Evolutionary conservation across 2,888 invertebrate species (phyloP).

Genomic region (Polymixis flavicincta): DNA sequence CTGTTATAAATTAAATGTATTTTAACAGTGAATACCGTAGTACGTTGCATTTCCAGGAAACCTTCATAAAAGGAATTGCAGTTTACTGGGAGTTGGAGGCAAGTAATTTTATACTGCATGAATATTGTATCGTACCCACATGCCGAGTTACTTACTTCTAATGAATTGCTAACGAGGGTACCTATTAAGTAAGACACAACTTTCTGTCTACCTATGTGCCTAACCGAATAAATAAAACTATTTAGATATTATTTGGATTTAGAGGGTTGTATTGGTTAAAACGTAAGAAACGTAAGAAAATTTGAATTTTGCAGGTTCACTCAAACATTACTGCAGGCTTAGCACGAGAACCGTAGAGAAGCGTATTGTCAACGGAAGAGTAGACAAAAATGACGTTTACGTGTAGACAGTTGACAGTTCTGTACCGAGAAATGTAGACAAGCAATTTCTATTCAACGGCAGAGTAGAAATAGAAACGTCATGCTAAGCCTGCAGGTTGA

Average conservation of each 20-base stretch:
- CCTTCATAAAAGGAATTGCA: slow-evolving; percentile 36
- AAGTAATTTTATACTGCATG: slow-evolving; percentile 41
- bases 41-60: slow-evolving; percentile 30
- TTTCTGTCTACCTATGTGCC: neutral
- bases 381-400: too few species aligned
- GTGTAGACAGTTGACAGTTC: too few species aligned
- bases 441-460: too few species aligned
- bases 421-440: too few species aligned
- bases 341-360: too few species aligned
- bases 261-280: too few species aligned
- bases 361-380: too few species aligned
- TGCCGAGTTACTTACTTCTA: neutral
- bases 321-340: too few species aligned
- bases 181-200: neutral
- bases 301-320: neutral
- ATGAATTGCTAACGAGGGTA: slow-evolving; percentile 17
- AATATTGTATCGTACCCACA: slow-evolving; percentile 23
- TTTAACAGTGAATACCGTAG: slow-evolving; percentile 29
- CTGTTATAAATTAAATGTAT: slow-evolving; percentile 45
- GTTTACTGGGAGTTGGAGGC: slow-evolving; percentile 23
- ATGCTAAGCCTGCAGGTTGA: too few species aligned
- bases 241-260: too few species aligned
- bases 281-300: too few species aligned
- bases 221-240: neutral
- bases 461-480: too few species aligned